Conservation (phyloP, 2,888 invertebrate species). For the Euzophera pinguis region DNA sequence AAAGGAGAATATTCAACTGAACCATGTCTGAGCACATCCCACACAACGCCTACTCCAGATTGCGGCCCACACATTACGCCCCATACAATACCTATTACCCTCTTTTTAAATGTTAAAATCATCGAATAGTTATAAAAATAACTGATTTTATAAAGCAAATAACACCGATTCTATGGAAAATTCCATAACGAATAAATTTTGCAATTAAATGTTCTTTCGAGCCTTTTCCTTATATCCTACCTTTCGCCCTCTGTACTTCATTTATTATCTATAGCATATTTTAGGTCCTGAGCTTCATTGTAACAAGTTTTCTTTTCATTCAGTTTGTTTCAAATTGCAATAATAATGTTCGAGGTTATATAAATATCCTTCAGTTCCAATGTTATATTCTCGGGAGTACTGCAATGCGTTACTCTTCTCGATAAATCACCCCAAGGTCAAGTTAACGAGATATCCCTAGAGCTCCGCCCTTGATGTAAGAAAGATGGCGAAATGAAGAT, state of each 20-base stretch:
- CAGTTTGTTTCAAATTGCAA: not conserved
- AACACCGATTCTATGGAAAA: too few species aligned
- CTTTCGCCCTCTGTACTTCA: too few species aligned
- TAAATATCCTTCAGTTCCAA: constrained; percentile 27
- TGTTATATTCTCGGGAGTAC: constrained; percentile 33
- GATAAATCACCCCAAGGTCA: constrained; percentile 54
- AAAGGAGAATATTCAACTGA: constrained; percentile 20
- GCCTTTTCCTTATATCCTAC: too few species aligned
- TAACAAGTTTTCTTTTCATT: too few species aligned
- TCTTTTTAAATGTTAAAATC: too few species aligned
- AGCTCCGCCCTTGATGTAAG: constrained; percentile 25
- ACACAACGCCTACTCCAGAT: constrained; percentile 30
- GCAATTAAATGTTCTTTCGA: too few species aligned
- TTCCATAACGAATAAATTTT: too few species aligned
- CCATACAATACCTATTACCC: constrained; percentile 3
- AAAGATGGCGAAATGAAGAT: constrained; percentile 9
- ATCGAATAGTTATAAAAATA: too few species aligned
- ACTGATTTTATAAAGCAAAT: too few species aligned
- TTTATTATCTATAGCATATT: not conserved
- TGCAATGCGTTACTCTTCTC: constrained; percentile 57
- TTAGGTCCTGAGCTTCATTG: not conserved
- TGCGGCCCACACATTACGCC: constrained; percentile 16
- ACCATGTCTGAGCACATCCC: constrained; percentile 23
- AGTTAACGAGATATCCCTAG: constrained; percentile 32
- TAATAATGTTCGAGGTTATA: not conserved